Evolutionary conservation across 53 echinoderm and acorn worm genomes (phyloP).

Genomic region (Pentamera pediparva): DNA sequence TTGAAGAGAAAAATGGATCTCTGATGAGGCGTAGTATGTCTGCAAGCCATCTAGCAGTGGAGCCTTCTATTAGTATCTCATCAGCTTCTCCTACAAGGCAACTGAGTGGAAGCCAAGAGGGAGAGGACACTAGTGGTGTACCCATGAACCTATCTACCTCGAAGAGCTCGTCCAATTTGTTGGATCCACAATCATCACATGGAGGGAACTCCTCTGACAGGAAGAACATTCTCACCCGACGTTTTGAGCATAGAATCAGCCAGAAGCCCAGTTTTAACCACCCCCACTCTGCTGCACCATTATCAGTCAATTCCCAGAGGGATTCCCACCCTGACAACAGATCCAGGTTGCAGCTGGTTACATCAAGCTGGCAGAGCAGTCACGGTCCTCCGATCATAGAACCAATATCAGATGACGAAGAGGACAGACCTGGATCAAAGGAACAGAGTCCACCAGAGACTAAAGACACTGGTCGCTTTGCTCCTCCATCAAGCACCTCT

Average conservation of each 20-base stretch:
- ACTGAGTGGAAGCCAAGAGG: background rate
- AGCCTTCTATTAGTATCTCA: too few relatives aligned
- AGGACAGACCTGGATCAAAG: conserved; percentile 31
- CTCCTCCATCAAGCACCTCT: background rate
- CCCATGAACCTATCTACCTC: background rate
- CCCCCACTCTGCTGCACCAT: background rate
- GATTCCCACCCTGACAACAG: background rate
- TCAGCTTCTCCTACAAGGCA: conserved; percentile 23
- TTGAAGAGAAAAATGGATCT: conserved; percentile 19
- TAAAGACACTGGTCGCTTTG: conserved; percentile 14
- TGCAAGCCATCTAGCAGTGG: conserved; percentile 5
- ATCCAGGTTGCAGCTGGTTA: background rate
- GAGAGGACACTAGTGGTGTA: background rate
- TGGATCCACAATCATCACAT: too few relatives aligned
- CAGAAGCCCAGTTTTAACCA: background rate
- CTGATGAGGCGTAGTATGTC: conserved; percentile 27
- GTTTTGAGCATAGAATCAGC: conserved; percentile 22
- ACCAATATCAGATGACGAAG: conserved; percentile 93
- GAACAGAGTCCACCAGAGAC: background rate
- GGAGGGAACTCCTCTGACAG: background rate
- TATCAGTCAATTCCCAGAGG: background rate
- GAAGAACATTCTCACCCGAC: conserved; percentile 17
- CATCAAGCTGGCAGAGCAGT: background rate
- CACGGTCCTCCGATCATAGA: conserved; percentile 63
- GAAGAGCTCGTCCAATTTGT: background rate